Evolutionary conservation across 2,113 vertebrate species (phyloP).

Genomic region (Nothobranchius furzeri): DNA sequence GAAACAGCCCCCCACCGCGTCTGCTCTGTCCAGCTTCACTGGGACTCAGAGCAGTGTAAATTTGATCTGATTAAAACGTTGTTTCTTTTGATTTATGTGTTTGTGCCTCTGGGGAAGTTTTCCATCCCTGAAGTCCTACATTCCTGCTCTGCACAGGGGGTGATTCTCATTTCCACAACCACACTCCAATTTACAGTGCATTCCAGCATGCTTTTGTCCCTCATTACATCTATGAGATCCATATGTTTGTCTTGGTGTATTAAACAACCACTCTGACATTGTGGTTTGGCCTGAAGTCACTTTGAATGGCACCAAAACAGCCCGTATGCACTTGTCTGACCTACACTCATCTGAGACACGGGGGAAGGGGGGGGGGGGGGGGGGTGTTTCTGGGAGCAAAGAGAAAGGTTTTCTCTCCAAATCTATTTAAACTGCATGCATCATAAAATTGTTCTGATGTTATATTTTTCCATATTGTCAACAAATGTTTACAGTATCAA

Average conservation of each 20-base stretch:
- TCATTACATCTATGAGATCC: constrained; percentile 51
- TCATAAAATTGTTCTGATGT: neutral
- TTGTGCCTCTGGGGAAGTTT: constrained; percentile 14
- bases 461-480: neutral
- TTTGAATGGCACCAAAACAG: constrained; percentile 3
- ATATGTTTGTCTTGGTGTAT: constrained; percentile 59
- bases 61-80: constrained; percentile 65
- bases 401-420: no score
- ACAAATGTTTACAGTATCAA: no score
- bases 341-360: no score
- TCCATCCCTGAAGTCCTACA: constrained; percentile 37
- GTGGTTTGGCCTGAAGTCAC: constrained; percentile 25
- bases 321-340: no score
- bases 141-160: constrained; percentile 20
- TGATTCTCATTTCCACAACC: constrained; percentile 34
- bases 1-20: no score
- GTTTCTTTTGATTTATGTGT: constrained; percentile 37
- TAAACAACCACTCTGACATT: constrained; percentile 51
- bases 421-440: no score
- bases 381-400: no score
- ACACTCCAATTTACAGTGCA: constrained; percentile 28
- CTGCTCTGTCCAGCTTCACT: constrained; percentile 32
- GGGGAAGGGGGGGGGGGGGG: no score
- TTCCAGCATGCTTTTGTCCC: constrained; percentile 36
- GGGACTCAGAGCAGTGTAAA: constrained; percentile 53